Evolutionary conservation across 2,113 vertebrate genomes (phyloP).

Genomic region (Psophia crepitans): DNA sequence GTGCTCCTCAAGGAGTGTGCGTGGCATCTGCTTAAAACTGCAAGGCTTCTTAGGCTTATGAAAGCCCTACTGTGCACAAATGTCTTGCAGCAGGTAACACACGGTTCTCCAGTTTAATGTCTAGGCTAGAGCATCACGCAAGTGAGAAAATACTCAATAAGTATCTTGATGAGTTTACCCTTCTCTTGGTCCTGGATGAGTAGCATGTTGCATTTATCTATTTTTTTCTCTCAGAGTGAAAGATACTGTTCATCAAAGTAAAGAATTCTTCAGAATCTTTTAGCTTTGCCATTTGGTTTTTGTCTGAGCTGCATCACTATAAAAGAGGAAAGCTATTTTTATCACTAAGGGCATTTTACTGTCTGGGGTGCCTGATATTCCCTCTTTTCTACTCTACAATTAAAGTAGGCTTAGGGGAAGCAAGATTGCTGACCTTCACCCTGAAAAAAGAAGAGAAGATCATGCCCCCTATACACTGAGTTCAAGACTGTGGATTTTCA

Average conservation of each 20-base stretch:
- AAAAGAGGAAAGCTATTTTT: background rate
- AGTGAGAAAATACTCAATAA: background rate
- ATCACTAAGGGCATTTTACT: background rate
- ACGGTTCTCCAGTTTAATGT: background rate
- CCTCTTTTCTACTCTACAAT: background rate
- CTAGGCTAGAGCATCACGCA: background rate
- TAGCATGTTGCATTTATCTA: background rate
- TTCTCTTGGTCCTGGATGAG: background rate
- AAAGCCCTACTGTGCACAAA: background rate
- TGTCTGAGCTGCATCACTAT: background rate
- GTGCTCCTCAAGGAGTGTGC: background rate
- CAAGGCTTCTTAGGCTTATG: background rate
- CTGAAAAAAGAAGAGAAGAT: background rate
- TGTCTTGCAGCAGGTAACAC: background rate
- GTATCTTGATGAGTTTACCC: background rate
- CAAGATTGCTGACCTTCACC: background rate
- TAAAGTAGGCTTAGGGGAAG: background rate
- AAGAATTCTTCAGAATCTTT: background rate
- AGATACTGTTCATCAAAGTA: background rate
- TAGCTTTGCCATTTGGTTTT: background rate
- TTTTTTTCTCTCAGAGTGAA: background rate
- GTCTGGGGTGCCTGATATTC: no score
- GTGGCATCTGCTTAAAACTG: background rate
- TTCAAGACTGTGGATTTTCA: background rate
- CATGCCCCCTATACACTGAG: no score